These are phyloP conservation scores for Dendrocincla tyrannina DNA, from an alignment of 2,797 vertebrate species.

Conservation along the genomic window DNA sequence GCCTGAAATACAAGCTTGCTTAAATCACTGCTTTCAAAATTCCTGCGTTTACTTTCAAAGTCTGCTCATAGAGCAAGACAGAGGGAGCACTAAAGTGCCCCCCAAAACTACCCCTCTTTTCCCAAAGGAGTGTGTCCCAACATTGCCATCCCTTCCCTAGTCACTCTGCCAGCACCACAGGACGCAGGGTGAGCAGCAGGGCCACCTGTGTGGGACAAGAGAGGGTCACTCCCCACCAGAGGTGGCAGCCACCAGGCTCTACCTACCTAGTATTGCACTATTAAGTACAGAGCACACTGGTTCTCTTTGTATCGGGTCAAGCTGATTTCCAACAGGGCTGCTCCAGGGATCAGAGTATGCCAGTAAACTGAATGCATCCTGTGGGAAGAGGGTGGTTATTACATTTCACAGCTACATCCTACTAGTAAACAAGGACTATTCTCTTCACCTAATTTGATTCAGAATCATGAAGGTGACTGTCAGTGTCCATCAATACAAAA, in stretches of 20 bases:
- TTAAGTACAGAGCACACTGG: slow-evolving; percentile 98
- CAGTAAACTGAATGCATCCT: slow-evolving; percentile 98
- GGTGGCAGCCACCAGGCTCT: not conserved
- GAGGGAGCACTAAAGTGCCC: rapidly evolving
- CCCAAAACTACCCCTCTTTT: not conserved
- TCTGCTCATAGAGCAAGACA: not conserved
- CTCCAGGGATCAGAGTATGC: slow-evolving; percentile 98
- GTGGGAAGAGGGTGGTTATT: slow-evolving; percentile 20
- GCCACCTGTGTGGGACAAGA: rapidly evolving
- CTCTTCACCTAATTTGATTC: not conserved
- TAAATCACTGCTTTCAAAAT: not conserved
- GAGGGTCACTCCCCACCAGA: rapidly evolving
- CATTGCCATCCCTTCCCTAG: rapidly evolving
- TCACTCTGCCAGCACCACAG: rapidly evolving
- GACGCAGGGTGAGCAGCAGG: rapidly evolving
- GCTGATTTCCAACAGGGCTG: slow-evolving; percentile 97
- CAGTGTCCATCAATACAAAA: not conserved
- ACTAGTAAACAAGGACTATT: not conserved
- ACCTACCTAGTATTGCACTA: slow-evolving; percentile 99
- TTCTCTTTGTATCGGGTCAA: slow-evolving; percentile 96
- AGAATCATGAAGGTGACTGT: not conserved
- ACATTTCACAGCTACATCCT: not conserved
- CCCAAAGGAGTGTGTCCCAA: rapidly evolving
- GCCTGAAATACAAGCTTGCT: not conserved
- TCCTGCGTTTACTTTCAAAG: rapidly evolving